Evolutionary conservation across 2,113 vertebrate genomes (phyloP).

Genomic region (Gopherus evgoodei): DNA sequence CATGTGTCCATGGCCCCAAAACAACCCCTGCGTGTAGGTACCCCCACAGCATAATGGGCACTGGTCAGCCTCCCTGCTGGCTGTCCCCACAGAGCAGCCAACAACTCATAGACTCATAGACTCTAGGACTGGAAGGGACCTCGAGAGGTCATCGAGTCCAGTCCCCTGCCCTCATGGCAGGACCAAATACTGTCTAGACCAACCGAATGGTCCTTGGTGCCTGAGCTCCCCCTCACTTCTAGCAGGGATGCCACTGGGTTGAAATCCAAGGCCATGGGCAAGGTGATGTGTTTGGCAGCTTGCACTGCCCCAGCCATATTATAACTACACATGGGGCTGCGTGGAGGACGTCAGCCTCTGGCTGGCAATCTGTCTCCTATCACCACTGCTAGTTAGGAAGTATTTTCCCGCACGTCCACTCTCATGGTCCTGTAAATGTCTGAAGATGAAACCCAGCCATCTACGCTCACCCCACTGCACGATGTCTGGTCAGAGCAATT

Average conservation of each 20-base stretch:
- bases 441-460: not conserved
- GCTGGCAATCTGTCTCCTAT: not conserved
- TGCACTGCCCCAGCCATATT: not conserved
- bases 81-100: fast-evolving
- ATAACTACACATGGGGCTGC: not conserved
- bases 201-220: fast-evolving
- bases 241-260: not conserved
- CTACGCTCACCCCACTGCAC: not conserved
- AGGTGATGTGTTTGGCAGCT: not conserved
- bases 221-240: not conserved
- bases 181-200: too few relatives aligned
- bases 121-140: too few relatives aligned
- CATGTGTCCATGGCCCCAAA: not conserved
- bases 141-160: too few relatives aligned
- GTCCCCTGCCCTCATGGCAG: too few relatives aligned
- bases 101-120: too few relatives aligned
- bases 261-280: not conserved
- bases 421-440: too few relatives aligned
- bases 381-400: too few relatives aligned
- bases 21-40: not conserved
- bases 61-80: not conserved
- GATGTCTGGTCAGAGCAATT: not conserved
- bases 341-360: not conserved
- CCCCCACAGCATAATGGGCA: not conserved
- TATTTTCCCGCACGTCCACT: too few relatives aligned